Conservation (phyloP, 1,140 invertebrate genomes). For the Drosophila jambulina region DNA sequence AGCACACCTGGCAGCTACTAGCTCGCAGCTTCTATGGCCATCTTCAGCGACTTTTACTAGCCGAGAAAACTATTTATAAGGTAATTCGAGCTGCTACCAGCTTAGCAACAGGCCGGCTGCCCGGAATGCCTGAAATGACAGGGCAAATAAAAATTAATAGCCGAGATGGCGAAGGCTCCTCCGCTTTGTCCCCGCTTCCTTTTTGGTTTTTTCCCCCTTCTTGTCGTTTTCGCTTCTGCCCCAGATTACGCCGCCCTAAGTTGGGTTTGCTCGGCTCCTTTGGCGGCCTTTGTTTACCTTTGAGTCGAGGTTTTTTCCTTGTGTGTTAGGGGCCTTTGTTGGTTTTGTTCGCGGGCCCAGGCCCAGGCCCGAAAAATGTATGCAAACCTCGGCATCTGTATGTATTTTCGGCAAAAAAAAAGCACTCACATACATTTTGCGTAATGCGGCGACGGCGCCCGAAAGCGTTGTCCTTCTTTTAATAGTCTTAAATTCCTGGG, state of each 20-base stretch:
- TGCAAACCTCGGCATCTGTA: conserved; percentile 38
- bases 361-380: conserved; percentile 28
- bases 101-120: conserved; percentile 62
- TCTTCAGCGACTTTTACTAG: conserved; percentile 60
- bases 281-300: conserved; percentile 76
- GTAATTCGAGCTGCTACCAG: conserved; percentile 61
- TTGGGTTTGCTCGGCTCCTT: conserved; percentile 54
- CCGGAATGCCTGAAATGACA: conserved; percentile 73
- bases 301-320: conserved; percentile 54
- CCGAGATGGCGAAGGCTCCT: conserved; percentile 36
- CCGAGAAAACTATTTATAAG: conserved; percentile 73
- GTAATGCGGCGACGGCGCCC: conserved; percentile 64
- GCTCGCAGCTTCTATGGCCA: conserved; percentile 9
- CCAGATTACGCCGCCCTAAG: conserved; percentile 41
- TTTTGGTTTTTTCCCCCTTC: neutral
- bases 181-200: neutral
- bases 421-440: conserved; percentile 49
- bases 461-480: conserved; percentile 59
- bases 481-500: conserved; percentile 74
- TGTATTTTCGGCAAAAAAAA: conserved; percentile 40
- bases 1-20: conserved; percentile 22
- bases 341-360: conserved; percentile 72
- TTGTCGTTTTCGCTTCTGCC: conserved; percentile 1
- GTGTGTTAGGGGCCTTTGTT: conserved; percentile 61
- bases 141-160: conserved; percentile 79